A percentile compares a stretch with the other conserved stretches of the same genome.
Conservation (phyloP, 1,140 invertebrate genomes). For the Halyomorpha halys region DNA sequence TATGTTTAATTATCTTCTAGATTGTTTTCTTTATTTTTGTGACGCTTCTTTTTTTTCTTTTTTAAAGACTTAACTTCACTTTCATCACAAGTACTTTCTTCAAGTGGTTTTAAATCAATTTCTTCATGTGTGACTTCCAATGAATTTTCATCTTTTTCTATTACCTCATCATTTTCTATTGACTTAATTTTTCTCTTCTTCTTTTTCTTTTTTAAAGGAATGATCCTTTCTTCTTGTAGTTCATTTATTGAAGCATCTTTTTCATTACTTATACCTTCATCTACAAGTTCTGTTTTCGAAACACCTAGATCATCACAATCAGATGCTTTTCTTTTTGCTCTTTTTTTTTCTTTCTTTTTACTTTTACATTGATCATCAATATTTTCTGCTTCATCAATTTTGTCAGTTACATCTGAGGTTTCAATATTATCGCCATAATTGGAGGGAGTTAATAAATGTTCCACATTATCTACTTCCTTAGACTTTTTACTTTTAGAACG, state of each 20-base stretch:
- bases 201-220: conserved; percentile 6
- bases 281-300: neutral
- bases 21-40: too few species aligned
- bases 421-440: neutral
- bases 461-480: neutral
- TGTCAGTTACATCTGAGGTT: neutral
- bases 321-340: neutral
- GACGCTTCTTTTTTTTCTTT: too few species aligned
- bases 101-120: too few species aligned
- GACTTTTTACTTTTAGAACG: neutral
- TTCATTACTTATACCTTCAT: neutral
- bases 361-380: neutral
- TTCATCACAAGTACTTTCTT: too few species aligned
- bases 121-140: too few species aligned
- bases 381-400: conserved; percentile 6
- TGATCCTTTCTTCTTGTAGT: neutral
- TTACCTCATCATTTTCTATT: neutral
- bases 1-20: too few species aligned
- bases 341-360: conserved; percentile 7
- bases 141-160: too few species aligned
- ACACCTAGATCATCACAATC: neutral
- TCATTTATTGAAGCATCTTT: neutral
- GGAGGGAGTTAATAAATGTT: neutral
- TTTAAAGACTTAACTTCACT: too few species aligned
- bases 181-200: neutral